A percentile compares a stretch with the other conserved stretches of the same genome.
phyloP scores from a whole-genome alignment of 2,113 vertebrate genomes.

The Lanius ludovicianus region DNA sequence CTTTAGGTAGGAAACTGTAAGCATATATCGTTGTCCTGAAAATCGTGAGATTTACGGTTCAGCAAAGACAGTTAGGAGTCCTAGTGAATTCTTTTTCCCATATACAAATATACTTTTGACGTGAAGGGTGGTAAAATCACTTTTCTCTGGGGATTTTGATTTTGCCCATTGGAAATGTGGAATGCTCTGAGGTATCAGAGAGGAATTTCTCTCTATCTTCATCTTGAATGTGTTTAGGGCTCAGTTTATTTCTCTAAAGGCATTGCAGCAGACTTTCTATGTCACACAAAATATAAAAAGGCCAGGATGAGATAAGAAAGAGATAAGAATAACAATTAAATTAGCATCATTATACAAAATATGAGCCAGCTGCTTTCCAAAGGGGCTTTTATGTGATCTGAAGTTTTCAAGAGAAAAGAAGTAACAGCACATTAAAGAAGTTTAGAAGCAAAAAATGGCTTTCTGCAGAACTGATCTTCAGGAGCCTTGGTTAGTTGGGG shows the following conservation, averaged over 20 bases:
- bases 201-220: not conserved
- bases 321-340: not conserved
- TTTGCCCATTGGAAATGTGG: not conserved
- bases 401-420: not conserved
- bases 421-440: not conserved
- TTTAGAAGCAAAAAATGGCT: not conserved
- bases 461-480: not conserved
- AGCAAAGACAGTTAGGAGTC: not conserved
- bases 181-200: not conserved
- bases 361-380: not conserved
- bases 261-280: not conserved
- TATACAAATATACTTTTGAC: not conserved
- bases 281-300: not conserved
- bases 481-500: not conserved
- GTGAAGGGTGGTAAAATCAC: not conserved
- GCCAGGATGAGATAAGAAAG: not conserved
- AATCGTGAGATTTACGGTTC: not conserved
- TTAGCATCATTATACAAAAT: not conserved
- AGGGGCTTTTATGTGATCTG: not conserved
- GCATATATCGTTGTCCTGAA: rapidly evolving
- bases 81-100: not conserved
- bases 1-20: not conserved
- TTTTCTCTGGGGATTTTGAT: not conserved
- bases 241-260: not conserved
- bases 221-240: not conserved